These are phyloP conservation scores for Dolomedes plantarius DNA, from an alignment of 2,888 invertebrate species.

Conservation along the genomic window DNA sequence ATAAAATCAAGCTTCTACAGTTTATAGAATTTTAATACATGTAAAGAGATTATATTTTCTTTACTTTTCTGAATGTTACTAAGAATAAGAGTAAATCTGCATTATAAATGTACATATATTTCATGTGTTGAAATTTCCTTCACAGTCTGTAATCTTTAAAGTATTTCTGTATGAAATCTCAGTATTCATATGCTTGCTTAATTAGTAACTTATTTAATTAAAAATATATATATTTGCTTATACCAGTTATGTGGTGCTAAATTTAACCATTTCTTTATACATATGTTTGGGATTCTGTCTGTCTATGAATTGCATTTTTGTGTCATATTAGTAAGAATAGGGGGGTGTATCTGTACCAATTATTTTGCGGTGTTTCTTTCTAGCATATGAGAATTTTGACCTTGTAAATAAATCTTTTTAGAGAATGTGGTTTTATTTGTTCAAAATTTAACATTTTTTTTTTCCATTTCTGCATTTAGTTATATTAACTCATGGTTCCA, in stretches of 20 bases:
- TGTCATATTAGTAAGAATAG: neutral
- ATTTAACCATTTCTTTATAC: neutral
- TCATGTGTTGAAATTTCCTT: neutral
- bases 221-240: neutral
- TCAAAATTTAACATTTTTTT: too few relatives aligned
- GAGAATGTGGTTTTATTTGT: too few relatives aligned
- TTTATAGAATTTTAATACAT: conserved; percentile 6
- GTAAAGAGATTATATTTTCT: conserved; percentile 17
- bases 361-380: neutral
- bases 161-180: too few relatives aligned
- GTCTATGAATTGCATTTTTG: neutral
- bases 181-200: too few relatives aligned
- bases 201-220: neutral
- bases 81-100: neutral
- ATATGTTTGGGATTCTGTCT: neutral
- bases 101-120: conserved; percentile 3
- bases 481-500: too few relatives aligned
- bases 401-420: conserved; percentile 17
- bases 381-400: neutral
- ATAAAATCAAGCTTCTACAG: neutral
- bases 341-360: neutral
- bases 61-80: conserved; percentile 7
- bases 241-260: conserved; percentile 6
- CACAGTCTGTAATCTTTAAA: too few relatives aligned
- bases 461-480: too few relatives aligned